Base-by-base conservation (phyloP, 2,888 invertebrate species). In the Torymus auratus region DNA sequence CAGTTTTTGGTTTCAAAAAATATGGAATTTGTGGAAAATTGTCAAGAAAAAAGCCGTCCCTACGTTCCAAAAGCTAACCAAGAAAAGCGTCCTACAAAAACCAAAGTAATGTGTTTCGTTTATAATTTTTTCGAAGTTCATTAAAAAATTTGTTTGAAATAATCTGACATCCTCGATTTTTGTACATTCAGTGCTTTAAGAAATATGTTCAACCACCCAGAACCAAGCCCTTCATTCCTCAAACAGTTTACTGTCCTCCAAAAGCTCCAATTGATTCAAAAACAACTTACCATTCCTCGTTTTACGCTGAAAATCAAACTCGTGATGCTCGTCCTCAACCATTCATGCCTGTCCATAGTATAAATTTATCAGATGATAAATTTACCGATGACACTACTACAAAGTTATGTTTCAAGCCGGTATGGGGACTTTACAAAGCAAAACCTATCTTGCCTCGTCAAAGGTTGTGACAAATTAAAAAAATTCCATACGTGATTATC, bases 191-290 rank as follows among this genome's bases (percentile, higher is more conserved):
- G 89, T 85, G 85, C 69, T 75, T 79, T 12, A 87, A 75, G 73
- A 88, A 82, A 82, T 90, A 90, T 71, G 85, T 90, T 3, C 90
- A 90, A 84, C 90, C 90, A n/a, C 84, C 87, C 1, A 85, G 88
- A 61, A 86, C 82, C 2, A 84, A 86, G 65, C 87, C 90, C 10
- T 90, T 87, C 65, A 87, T 87, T 1, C 90, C 90, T 0, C 80
- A 86, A 52, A 84, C 72, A 71, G 72, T 65, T 28, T 89, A 88
- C 61, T 85, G 85, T 69, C 85, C 86, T n/a, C 88, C 90, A 3
- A 81, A 85, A 60, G 86, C 84, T 28, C 80, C 86, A 1, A 80
- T 90, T 7, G 89, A 89, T 3, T 79, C 85, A 2, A 84, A 75
- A 5, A 90, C 89, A 13, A 90, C 90, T 0, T 90, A 90, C 65